Base-by-base conservation (phyloP, 2,797 vertebrate genomes). In the Ciconia nigra region DNA sequence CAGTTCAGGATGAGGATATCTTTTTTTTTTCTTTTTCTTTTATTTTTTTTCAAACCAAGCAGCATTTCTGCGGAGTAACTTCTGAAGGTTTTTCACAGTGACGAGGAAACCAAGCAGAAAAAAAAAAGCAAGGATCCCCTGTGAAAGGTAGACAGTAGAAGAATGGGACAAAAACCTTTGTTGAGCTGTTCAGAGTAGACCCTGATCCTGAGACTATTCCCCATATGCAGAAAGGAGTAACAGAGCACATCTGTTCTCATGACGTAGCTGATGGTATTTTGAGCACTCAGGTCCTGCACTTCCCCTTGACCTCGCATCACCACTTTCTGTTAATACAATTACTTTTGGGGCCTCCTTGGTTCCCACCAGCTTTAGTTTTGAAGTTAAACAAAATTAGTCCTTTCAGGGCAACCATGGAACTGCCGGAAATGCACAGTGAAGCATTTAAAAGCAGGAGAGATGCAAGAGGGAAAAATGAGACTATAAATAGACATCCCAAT, bases 181-280 rank as follows among this genome's bases (percentile, higher is more conserved):
- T 19, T 5, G 2, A 41, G 31, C 46, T 72, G 17, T 47, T 93
- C 33, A 76, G 31, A 71, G 46, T 6, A 83, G 44, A 71, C 15
- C 11, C 13, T 63, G 63, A 28, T 86, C 37, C 33, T 70, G 22
- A 79, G n/a, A 39, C 20, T 79, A 22, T 78, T 95, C 85, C 69
- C 39, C 11, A 6, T 21, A 49, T 3, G 11, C 17, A 42, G 57
- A 83, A 61, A 76, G 49, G 57, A 86, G 39, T 49, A 62, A 31
- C 33, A 84, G 57, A 86, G 41, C 73, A 90, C 92, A 96, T 93
- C 88, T 94, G 88, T 83, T 93, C 94, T 86, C 46, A 14, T 81
- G 39, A 78, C 10, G 0, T 42, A 76, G 46, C 37, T 82, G 77
- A 52, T 65, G 35, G 42, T 76, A 87, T 94, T 94, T 88, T 92